Evolutionary conservation across 2,888 invertebrate genomes (phyloP).

Genomic region (Agrilus biguttatus): DNA sequence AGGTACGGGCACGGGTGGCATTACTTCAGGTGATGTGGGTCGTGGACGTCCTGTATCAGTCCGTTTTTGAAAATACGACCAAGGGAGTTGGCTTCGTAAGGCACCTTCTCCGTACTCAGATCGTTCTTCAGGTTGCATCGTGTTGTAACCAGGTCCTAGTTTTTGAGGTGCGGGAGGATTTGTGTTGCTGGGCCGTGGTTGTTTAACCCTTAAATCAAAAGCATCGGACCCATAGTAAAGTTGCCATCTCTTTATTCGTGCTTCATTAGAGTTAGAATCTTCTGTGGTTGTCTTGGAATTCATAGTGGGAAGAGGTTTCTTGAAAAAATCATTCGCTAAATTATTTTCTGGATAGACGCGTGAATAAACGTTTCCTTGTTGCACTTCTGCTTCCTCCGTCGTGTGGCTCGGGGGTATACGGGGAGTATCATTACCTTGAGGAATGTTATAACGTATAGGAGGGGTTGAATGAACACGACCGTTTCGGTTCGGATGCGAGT

Average conservation of each 20-base stretch:
- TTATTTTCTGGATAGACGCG: no score
- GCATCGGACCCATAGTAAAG: conserved; percentile 14
- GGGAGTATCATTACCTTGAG: no score
- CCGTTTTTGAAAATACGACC: conserved; percentile 12
- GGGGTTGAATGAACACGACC: no score
- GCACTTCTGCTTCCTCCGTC: no score
- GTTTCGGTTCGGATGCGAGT: conserved; percentile 4
- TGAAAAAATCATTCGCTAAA: no score
- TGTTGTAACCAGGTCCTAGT: no score
- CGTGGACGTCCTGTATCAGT: not conserved
- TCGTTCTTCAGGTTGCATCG: not conserved
- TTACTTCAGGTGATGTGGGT: not conserved
- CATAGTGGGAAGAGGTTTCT: not conserved
- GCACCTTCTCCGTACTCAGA: not conserved
- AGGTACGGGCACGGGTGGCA: not conserved
- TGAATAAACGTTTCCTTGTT: no score
- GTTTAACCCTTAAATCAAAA: conserved; percentile 8
- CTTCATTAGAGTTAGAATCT: conserved; percentile 9
- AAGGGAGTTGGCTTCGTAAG: conserved; percentile 12
- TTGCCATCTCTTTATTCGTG: conserved; percentile 20
- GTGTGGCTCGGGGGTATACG: no score
- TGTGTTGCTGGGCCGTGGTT: not conserved
- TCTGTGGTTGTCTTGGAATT: not conserved
- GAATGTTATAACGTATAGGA: no score
- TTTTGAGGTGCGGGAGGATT: no score